Percentiles rank a stretch among this genome's conserved stretches.
These are phyloP conservation scores for Aegotheles bennettii DNA, from an alignment of 2,113 vertebrate genomes.

Conservation along the genomic window DNA sequence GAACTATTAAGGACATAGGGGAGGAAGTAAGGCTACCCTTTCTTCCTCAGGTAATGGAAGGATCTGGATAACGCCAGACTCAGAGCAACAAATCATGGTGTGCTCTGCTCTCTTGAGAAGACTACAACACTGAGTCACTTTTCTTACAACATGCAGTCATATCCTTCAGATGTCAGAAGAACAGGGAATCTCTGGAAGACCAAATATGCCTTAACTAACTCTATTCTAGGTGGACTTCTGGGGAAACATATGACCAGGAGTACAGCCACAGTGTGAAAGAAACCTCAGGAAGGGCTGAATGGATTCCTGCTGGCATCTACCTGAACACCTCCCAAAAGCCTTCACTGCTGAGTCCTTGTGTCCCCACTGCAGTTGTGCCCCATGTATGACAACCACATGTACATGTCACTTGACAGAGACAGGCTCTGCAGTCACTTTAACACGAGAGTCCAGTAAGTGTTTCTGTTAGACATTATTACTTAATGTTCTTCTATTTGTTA, in stretches of 20 bases:
- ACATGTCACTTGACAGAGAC: fast-evolving
- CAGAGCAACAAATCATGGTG: background rate
- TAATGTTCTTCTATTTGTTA: background rate
- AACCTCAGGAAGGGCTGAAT: background rate
- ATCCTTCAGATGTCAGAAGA: background rate
- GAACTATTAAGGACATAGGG: background rate
- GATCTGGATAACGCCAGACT: background rate
- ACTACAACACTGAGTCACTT: background rate
- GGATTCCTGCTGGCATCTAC: background rate
- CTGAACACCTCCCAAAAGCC: background rate
- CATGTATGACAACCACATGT: fast-evolving
- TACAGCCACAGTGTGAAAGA: background rate
- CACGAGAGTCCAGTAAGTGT: background rate
- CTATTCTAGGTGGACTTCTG: background rate
- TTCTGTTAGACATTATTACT: background rate
- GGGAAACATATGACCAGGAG: background rate
- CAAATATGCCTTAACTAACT: background rate
- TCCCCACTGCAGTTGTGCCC: fast-evolving
- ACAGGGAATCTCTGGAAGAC: background rate
- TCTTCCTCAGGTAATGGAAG: background rate
- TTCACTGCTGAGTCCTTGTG: background rate
- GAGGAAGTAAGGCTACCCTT: background rate
- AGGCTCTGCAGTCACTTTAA: background rate
- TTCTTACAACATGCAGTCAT: background rate
- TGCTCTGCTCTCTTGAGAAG: background rate